These are phyloP conservation scores for Takifugu flavidus DNA, from an alignment of 2,113 vertebrate genomes.

Conservation along the genomic window DNA sequence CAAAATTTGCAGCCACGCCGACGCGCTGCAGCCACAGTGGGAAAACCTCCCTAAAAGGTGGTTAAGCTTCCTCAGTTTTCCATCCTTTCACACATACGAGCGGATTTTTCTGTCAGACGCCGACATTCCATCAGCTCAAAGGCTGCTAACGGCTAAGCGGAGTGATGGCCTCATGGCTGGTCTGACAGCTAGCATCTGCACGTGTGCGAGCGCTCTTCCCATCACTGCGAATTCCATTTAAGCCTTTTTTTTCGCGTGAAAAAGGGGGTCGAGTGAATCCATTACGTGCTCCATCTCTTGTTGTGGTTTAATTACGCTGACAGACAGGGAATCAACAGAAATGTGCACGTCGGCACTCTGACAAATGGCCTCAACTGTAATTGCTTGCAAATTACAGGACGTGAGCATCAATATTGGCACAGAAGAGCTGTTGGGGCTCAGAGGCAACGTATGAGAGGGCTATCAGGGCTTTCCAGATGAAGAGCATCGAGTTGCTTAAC, in stretches of 20 bases:
- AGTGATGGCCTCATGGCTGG: slow-evolving; percentile 9
- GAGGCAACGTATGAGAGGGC: slow-evolving; percentile 15
- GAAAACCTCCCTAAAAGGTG: not conserved
- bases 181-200: slow-evolving; percentile 7
- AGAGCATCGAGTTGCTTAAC: no score
- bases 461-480: not conserved
- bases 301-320: slow-evolving; percentile 62
- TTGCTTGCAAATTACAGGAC: slow-evolving; percentile 62
- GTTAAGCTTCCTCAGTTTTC: not conserved
- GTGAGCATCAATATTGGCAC: slow-evolving; percentile 24
- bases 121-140: slow-evolving; percentile 26
- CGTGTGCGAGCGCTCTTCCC: slow-evolving; percentile 10
- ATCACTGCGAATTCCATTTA: slow-evolving; percentile 32
- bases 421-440: slow-evolving; percentile 24
- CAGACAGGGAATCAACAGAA: slow-evolving; percentile 48
- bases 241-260: slow-evolving; percentile 16
- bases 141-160: slow-evolving; percentile 19
- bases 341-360: slow-evolving; percentile 37
- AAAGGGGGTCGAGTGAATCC: slow-evolving; percentile 31
- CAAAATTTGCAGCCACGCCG: slow-evolving; percentile 29
- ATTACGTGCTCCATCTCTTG: slow-evolving; percentile 33
- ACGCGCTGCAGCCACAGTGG: not conserved
- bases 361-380: slow-evolving; percentile 51
- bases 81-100: slow-evolving; percentile 4
- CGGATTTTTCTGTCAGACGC: slow-evolving; percentile 25